Conservation (phyloP, 2,113 vertebrate genomes). For the Oxygymnocypris stewartii region DNA sequence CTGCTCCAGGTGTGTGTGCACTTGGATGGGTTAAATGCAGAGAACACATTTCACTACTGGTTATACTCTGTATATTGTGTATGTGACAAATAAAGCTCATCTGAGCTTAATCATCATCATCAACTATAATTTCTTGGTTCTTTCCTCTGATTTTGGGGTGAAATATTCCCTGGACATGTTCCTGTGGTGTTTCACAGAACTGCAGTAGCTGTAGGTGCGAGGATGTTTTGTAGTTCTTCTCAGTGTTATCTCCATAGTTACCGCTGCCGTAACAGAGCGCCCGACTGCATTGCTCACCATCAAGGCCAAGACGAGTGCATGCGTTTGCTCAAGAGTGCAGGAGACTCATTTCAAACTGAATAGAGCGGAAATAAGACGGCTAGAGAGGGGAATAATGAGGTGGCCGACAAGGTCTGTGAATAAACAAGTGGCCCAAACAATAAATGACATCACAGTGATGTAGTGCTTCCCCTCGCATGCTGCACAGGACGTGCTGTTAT, state of each 20-base stretch:
- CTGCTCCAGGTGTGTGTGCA: no score
- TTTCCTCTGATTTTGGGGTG: not conserved
- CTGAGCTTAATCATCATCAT: no score
- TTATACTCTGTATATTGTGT: no score
- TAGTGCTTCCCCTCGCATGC: not conserved
- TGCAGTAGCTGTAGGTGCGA: slow-evolving; percentile 7
- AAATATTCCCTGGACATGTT: not conserved
- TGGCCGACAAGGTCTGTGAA: not conserved
- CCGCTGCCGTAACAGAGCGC: slow-evolving; percentile 10
- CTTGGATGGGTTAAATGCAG: no score
- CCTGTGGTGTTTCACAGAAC: not conserved
- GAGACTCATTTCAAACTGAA: slow-evolving; percentile 22
- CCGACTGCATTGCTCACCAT: slow-evolving; percentile 24
- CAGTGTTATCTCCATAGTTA: slow-evolving; percentile 34
- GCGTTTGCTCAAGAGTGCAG: slow-evolving; percentile 32
- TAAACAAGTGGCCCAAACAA: slow-evolving; percentile 10
- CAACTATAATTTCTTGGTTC: not conserved
- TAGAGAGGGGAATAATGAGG: not conserved
- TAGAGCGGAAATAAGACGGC: not conserved
- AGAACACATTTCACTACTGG: no score
- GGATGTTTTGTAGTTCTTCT: slow-evolving; percentile 23
- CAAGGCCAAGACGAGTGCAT: slow-evolving; percentile 6
- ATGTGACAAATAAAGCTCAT: no score
- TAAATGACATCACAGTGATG: slow-evolving; percentile 2
- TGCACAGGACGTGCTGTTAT: not conserved